Percentiles rank a stretch among this genome's conserved stretches.
Conservation (phyloP, 2,797 vertebrate genomes). For the Myripristis murdjan region DNA sequence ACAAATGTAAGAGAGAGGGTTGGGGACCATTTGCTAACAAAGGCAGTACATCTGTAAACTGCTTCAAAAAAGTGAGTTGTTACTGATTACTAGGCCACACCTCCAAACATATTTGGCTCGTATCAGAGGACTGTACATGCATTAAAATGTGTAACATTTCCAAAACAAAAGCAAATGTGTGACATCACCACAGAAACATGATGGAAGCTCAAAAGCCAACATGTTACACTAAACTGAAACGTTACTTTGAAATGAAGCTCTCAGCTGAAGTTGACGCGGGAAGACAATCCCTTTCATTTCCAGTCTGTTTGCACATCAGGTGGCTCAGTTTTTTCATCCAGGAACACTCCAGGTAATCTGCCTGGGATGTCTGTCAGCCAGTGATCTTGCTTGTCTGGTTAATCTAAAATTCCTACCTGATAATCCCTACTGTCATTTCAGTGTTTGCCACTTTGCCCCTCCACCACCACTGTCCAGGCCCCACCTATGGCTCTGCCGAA, state of each 20-base stretch:
- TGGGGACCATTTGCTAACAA: conserved; percentile 6
- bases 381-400: no score
- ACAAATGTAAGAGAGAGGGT: background rate
- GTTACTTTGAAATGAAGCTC: conserved; percentile 13
- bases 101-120: conserved; percentile 21
- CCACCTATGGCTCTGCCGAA: no score
- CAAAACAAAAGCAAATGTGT: background rate
- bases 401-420: no score
- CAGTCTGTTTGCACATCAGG: no score
- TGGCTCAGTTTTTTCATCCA: no score
- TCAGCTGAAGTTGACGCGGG: no score
- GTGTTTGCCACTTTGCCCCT: no score
- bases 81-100: background rate
- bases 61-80: background rate
- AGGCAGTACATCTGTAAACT: conserved; percentile 4
- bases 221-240: conserved; percentile 32
- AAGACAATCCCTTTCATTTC: no score
- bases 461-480: no score
- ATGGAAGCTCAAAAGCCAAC: conserved; percentile 29
- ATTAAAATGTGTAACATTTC: conserved; percentile 7
- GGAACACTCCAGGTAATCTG: no score
- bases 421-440: no score
- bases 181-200: conserved; percentile 11
- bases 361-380: no score
- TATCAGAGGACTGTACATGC: conserved; percentile 10